Conservation (phyloP, 1,140 invertebrate genomes). For the Eurosta solidaginis region DNA sequence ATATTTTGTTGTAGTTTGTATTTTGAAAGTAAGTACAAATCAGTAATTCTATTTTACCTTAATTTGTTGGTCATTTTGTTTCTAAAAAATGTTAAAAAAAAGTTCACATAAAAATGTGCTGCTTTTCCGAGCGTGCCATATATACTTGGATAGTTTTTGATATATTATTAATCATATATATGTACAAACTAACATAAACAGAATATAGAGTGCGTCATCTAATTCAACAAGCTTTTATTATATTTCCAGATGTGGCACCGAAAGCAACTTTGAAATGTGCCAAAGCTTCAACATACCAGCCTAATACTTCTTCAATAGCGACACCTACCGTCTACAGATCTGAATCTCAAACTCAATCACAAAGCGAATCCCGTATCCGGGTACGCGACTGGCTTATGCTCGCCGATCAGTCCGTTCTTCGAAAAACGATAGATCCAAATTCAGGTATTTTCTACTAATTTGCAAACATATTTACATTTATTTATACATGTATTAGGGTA, state of each 20-base stretch:
- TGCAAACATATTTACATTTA: not conserved
- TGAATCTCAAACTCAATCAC: slow-evolving; percentile 30
- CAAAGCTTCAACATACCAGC: not conserved
- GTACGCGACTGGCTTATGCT: slow-evolving; percentile 58
- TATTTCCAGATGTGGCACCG: not conserved
- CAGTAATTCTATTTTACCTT: not conserved
- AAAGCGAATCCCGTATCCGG: slow-evolving; percentile 52
- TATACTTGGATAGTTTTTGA: not conserved
- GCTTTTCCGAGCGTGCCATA: not conserved
- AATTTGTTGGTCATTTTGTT: not conserved
- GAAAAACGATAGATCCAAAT: slow-evolving; percentile 26
- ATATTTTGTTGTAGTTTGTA: slow-evolving; percentile 10
- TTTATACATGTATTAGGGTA: not conserved
- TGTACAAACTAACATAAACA: too few relatives aligned
- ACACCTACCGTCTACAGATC: not conserved
- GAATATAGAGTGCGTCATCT: too few relatives aligned
- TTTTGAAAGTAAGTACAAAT: slow-evolving; percentile 16
- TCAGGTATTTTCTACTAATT: slow-evolving; percentile 7
- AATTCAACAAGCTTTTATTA: not conserved
- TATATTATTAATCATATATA: too few relatives aligned
- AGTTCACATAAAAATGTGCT: not conserved
- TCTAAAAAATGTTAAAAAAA: too few relatives aligned
- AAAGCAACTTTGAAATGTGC: not conserved
- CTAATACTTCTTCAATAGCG: not conserved
- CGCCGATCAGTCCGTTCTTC: slow-evolving; percentile 55